phyloP scores from a whole-genome alignment of 2,888 invertebrate genomes.

The Dasysyrphus albostriatus region DNA sequence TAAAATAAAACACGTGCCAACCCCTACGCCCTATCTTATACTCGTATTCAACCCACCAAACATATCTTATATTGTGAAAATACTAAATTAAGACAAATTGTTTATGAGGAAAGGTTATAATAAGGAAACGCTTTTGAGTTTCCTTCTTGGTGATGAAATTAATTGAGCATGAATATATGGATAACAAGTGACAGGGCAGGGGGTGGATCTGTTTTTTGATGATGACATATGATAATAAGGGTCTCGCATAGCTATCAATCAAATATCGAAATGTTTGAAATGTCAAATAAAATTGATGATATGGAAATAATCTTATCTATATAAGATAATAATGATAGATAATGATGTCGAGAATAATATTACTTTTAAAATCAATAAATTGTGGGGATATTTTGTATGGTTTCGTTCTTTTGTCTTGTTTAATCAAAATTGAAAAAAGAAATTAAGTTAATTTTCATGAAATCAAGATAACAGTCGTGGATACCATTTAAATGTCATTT shows the following conservation, averaged over 20 bases:
- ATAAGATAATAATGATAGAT: not conserved
- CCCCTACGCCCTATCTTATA: no score
- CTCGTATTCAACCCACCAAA: not conserved
- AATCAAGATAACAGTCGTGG: no score
- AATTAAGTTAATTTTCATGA: no score
- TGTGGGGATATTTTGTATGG: not conserved
- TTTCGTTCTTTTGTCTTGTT: no score
- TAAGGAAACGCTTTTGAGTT: slow-evolving; percentile 1
- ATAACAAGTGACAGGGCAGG: not conserved
- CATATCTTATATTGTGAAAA: not conserved
- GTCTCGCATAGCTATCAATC: slow-evolving; percentile 16
- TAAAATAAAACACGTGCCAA: not conserved
- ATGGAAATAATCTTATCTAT: not conserved
- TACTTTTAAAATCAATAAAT: not conserved
- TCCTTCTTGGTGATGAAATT: not conserved
- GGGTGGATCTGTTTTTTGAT: not conserved
- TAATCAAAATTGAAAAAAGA: no score
- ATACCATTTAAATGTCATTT: no score
- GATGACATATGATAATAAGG: not conserved
- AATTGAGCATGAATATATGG: slow-evolving; percentile 5
- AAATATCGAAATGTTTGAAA: not conserved
- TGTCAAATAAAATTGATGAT: slow-evolving; percentile 1
- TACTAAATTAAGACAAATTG: slow-evolving; percentile 22
- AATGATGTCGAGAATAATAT: not conserved
- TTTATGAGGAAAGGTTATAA: not conserved